Evolutionary conservation across 2,113 vertebrate species (phyloP), one percentile per base, ranked within the genome.

Genomic region (Chionodraco myersi): DNA sequence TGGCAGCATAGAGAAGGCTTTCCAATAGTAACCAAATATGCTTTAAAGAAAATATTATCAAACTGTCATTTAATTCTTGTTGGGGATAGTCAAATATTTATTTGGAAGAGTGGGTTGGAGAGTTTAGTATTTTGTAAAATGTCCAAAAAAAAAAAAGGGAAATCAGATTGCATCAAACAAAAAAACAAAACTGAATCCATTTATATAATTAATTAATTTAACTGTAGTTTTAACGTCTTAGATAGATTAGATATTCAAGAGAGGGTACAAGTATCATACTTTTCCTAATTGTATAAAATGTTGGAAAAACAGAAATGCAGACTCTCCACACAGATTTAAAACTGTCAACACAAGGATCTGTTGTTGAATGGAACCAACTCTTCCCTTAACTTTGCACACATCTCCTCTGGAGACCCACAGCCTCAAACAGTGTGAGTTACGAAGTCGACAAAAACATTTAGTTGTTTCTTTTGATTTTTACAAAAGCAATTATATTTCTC

Each of bases 381-480:
- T n/a, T 34, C 41, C 30, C 54, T 14, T 16, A 80, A 72, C 68
- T 88, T 78, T 83, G 79, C 63, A 80, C 70, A 62, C 34, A n/a
- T 21, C 57, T 75, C 73, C 75, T 64, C 69, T 23, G n/a, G 71
- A 59, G 73, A 71, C 62, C 15, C 2, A 1, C 10, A 45, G 54
- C 69, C 72, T 66, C 30, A 82, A 76, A 75, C 75, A 60, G 44
- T 10, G 6, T 9, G 79, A 44, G 34, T 13, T 4, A 52, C 62
- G 51, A 16, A 67, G 73, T 75, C 8, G 23, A 64, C 60, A 70
- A 56, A 83, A 75, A 72, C 76, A 59, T 60, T 73, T 41, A 7
- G 36, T 41, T 41, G 6, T 73, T 77, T 16, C 16, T 23, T 30
- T 66, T 49, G 7, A 61, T 59, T 58, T 67, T 74, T 80, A 64